A percentile compares a stretch with the other conserved stretches of the same genome.
These are phyloP conservation scores for Lepidonotus clava DNA, from an alignment of 2,888 invertebrate genomes.

Conservation along the genomic window DNA sequence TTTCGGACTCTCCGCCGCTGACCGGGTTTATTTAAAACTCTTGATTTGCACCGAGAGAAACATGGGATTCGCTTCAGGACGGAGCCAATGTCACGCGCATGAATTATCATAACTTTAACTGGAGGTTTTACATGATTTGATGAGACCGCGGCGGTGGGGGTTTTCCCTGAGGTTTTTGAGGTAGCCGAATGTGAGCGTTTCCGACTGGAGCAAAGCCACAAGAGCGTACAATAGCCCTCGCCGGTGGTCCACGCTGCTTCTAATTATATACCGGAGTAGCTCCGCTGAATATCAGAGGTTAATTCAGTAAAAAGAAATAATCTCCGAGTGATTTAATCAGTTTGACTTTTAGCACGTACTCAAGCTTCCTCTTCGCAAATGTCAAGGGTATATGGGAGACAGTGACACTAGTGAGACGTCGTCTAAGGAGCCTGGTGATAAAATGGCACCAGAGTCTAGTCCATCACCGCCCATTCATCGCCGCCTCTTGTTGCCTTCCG, in stretches of 20 bases:
- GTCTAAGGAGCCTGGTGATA: no score
- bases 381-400: conserved; percentile 26
- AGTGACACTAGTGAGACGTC: neutral
- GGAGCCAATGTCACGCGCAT: no score
- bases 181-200: conserved; percentile 15
- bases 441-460: no score
- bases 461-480: no score
- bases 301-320: conserved; percentile 38
- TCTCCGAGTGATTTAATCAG: conserved; percentile 29
- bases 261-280: conserved; percentile 4
- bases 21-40: no score
- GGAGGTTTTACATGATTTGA: neutral
- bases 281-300: conserved; percentile 23
- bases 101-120: no score
- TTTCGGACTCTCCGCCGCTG: no score
- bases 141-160: neutral
- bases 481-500: no score
- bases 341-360: conserved; percentile 44
- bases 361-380: conserved; percentile 10
- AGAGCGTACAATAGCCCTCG: conserved; percentile 29
- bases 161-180: neutral
- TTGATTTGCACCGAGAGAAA: no score
- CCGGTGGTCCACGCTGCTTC: neutral
- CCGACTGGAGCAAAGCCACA: conserved; percentile 27
- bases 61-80: no score